Evolutionary conservation across 1,140 invertebrate genomes (phyloP).

Genomic region (Homarus americanus): DNA sequence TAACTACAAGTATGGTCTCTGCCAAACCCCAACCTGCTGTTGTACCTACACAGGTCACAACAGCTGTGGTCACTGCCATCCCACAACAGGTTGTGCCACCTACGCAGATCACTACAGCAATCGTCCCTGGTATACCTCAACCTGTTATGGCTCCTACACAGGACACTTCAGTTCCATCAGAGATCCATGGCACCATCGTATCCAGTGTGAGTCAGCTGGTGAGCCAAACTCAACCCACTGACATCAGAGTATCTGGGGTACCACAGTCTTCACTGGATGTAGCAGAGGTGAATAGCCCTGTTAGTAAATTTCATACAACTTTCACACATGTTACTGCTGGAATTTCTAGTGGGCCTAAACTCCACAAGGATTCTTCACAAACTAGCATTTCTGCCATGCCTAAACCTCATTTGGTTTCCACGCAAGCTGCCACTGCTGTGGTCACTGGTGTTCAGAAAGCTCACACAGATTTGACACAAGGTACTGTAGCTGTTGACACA

Average conservation of each 20-base stretch:
- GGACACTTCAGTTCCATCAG: conserved; percentile 13
- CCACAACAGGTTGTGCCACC: conserved; percentile 38
- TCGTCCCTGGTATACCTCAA: conserved; percentile 25
- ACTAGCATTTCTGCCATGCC: background rate
- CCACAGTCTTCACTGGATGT: background rate
- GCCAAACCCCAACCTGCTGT: background rate
- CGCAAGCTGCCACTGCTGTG: conserved; percentile 21
- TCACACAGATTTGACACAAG: conserved; percentile 6
- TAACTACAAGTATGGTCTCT: background rate
- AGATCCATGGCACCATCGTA: background rate
- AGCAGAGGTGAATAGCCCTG: background rate
- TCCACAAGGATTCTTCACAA: background rate
- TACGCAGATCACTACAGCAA: conserved; percentile 22
- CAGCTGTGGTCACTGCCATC: conserved; percentile 42
- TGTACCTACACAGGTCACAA: background rate
- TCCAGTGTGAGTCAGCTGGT: conserved; percentile 6
- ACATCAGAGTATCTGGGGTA: background rate
- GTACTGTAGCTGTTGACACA: conserved; percentile 5
- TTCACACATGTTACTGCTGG: conserved; percentile 9
- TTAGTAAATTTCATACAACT: conserved; percentile 14
- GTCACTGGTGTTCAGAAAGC: conserved; percentile 35
- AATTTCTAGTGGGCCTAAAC: background rate
- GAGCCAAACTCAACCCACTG: background rate
- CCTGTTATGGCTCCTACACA: conserved; percentile 11
- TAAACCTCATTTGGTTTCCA: conserved; percentile 26